Conservation (phyloP, 2,113 vertebrate genomes). For the Mobula hypostoma region DNA sequence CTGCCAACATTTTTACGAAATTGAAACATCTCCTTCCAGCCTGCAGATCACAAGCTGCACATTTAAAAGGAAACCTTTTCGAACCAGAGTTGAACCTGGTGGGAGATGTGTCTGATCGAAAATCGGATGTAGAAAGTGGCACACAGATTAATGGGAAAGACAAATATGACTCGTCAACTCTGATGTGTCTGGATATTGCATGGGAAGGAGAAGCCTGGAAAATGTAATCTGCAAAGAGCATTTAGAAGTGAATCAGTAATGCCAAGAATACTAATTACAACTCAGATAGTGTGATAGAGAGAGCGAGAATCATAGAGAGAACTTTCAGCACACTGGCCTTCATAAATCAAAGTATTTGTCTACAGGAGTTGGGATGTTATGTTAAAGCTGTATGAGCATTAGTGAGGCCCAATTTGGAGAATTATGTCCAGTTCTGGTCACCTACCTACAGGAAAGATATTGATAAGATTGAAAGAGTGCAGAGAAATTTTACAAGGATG, state of each 20-base stretch:
- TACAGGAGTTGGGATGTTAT: no score
- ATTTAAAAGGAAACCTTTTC: background rate
- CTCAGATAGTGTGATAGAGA: no score
- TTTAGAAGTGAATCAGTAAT: background rate
- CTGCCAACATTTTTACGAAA: background rate
- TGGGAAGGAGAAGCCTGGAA: background rate
- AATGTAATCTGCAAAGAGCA: background rate
- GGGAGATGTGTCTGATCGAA: background rate
- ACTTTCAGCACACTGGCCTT: no score
- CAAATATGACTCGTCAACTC: background rate
- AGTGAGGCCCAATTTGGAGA: no score
- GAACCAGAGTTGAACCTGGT: background rate
- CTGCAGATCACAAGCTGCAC: background rate
- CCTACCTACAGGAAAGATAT: no score
- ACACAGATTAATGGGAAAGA: background rate
- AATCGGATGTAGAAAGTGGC: background rate
- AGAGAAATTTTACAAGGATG: no score
- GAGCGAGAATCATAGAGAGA: no score
- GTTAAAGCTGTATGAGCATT: no score
- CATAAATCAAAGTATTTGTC: no score
- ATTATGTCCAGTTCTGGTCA: no score
- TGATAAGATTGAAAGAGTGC: no score
- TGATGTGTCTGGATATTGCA: background rate
- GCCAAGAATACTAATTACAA: background rate
- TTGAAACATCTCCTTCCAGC: conserved; percentile 19